Base-by-base conservation (phyloP, 2,888 invertebrate genomes). In the Polyommatus icarus region DNA sequence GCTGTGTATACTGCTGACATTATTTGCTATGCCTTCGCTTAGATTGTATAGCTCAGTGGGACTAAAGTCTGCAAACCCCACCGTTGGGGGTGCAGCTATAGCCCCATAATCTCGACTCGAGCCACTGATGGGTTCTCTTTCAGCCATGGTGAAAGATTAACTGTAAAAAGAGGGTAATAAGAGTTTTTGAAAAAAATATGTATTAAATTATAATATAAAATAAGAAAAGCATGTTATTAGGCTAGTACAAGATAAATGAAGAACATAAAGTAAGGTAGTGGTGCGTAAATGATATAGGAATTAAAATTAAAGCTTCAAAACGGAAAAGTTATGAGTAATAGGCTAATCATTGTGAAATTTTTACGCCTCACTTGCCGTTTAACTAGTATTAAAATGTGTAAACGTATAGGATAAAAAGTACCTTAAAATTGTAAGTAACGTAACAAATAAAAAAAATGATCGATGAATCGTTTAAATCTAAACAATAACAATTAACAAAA, bases 21-120 rank as follows among this genome's bases (percentile, higher is more conserved):
- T 97, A 78, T 97, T 96, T 0, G 96, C 97, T 79, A 98, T 97
- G 84, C 96, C 96, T 87, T 98, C 98, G 85, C 97, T 97, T 75
- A 97, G 91, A 85, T 96, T 96, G 87, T 97, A 96, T 80, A 97
- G 95, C 89, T 97, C 97, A 1, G 96, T 96, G 3, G 96, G 96
- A 84, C 96, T 96, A 86, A 96, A 96, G 80, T 96, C 96, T 10
- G 95, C 95, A 81, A 96, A 96, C 75, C 95, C 96, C 36, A 97
- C 97, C 75, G 96, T 95, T 80, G 97, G 96, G 80, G 96, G 94
- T 54, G 94, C 92, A 1, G 95, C 91, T 0, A 88, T 91, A 0
- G 94, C 85, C 0, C 94, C 94, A 80, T 94, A 94, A 83, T 92
- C 93, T 8, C 89, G 86, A 83, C 91, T 90, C 0, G 90, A 87